Evolutionary conservation across 2,113 vertebrate species (phyloP), one percentile per base, ranked within the genome.

Genomic region (Anoplopoma fimbria): DNA sequence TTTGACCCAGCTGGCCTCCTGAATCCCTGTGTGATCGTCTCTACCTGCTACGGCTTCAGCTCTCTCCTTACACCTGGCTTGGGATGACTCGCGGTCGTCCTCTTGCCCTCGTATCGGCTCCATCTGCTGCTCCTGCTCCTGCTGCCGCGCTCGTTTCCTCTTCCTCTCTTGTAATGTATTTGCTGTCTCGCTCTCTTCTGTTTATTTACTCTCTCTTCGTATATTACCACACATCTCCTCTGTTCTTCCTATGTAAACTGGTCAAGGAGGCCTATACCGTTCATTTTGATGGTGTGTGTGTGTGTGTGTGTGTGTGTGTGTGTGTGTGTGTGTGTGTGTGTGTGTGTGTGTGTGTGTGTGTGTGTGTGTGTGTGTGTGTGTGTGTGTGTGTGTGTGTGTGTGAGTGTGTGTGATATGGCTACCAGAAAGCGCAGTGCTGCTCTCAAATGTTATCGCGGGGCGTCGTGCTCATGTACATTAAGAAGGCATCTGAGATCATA

Each of bases 61-160:
- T 36, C 86, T 62, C 81, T 77, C 57, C 68, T 72, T 42, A 29
- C 84, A 91, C 87, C 87, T 91, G 90, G 12, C 47, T 79, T 15
- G 1, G n/a, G 62, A 82, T 36, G 84, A 78, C 82, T 89, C 79
- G 1, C 71, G 21, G 60, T 77, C 33, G n/a, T 79, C 78, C 65
- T 69, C 73, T 63, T 64, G 8, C 53, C 58, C 63, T 83, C 62
- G 7, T 63, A 68, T 69, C 81, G 81, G 64, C 75, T 82, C 62
- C 42, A 72, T 75, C 64, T 78, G 77, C 84, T 62, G 57, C 57
- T 47, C 73, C 64, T 78, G 77, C 84, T 62, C 27, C 57, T 76
- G 77, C 84, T 57, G 55, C 55, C 9, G 69, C 63, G 53, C 53
- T 68, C 64, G 31, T 36, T 15, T 38, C 29, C 36, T 77, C 57